These are phyloP conservation scores for Pungitius pungitius DNA, from an alignment of 2,113 vertebrate species.

Conservation along the genomic window DNA sequence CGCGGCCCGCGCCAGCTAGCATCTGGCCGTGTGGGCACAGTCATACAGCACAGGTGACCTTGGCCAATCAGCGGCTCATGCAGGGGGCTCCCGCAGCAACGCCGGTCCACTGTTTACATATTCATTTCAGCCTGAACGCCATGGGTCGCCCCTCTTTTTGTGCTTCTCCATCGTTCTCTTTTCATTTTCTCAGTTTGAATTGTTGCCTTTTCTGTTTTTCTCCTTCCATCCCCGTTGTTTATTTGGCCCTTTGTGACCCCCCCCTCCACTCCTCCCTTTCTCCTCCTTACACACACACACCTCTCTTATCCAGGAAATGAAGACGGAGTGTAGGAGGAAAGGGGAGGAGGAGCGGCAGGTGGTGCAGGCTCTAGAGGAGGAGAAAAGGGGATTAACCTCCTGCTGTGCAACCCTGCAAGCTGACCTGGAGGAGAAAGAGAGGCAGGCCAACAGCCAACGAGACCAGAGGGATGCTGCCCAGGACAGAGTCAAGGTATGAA, in stretches of 20 bases:
- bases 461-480: slow-evolving; percentile 83
- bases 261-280: slow-evolving; percentile 30
- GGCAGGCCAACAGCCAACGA: slow-evolving; percentile 82
- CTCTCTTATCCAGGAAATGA: slow-evolving; percentile 82
- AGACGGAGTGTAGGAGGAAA: slow-evolving; percentile 83
- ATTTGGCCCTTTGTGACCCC: slow-evolving; percentile 64
- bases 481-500: slow-evolving; percentile 88
- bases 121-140: slow-evolving; percentile 83
- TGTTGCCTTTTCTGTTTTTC: slow-evolving; percentile 66
- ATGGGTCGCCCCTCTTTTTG: slow-evolving; percentile 55
- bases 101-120: slow-evolving; percentile 83
- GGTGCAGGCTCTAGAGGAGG: slow-evolving; percentile 86
- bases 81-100: slow-evolving; percentile 82
- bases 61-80: slow-evolving; percentile 87
- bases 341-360: slow-evolving; percentile 87
- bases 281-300: slow-evolving; percentile 30
- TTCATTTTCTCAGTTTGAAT: slow-evolving; percentile 61
- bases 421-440: slow-evolving; percentile 92
- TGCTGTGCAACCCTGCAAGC: slow-evolving; percentile 86
- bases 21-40: slow-evolving; percentile 52
- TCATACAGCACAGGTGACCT: slow-evolving; percentile 89
- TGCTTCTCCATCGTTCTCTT: slow-evolving; percentile 67
- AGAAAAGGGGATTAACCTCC: slow-evolving; percentile 88
- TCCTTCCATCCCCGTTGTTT: slow-evolving; percentile 78
- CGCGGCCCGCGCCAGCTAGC: slow-evolving; percentile 80